phyloP scores from a whole-genome alignment of 30 jellyfish, hydroid and myxozoan species.

The Aurelia sp. region DNA sequence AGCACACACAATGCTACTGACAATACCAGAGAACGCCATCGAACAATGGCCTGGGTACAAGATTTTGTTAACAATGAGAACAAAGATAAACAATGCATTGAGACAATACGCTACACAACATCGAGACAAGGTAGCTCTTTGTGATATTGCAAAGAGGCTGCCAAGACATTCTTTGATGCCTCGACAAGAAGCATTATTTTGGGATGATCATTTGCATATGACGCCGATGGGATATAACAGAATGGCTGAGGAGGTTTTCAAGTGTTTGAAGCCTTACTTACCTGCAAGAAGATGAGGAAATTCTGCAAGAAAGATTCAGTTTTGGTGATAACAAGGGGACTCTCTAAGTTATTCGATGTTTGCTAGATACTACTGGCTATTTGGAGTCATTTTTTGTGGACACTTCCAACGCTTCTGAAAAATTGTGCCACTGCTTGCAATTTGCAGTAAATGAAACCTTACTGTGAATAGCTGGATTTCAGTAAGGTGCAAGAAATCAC shows the following conservation, averaged over 20 bases:
- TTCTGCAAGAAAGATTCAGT: too few species aligned
- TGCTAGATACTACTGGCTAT: too few species aligned
- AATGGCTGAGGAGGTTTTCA: slow-evolving; percentile 94
- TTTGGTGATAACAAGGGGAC: too few species aligned
- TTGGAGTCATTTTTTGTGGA: too few species aligned
- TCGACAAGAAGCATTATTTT: slow-evolving; percentile 75
- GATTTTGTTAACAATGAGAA: slow-evolving; percentile 86
- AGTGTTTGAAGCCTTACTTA: slow-evolving; percentile 84
- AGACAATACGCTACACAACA: slow-evolving; percentile 80
- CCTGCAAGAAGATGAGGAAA: slow-evolving; percentile 27
- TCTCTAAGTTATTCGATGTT: too few species aligned
- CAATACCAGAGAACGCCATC: slow-evolving; percentile 96
- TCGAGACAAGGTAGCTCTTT: slow-evolving; percentile 79
- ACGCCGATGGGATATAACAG: slow-evolving; percentile 92
- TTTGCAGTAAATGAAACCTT: too few species aligned
- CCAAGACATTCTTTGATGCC: slow-evolving; percentile 93
- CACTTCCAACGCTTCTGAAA: too few species aligned
- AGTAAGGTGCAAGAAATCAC: too few species aligned
- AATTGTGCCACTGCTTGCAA: too few species aligned
- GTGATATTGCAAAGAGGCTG: slow-evolving; percentile 85
- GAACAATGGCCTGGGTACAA: slow-evolving; percentile 97
- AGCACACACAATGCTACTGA: slow-evolving; percentile 93
- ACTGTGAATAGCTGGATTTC: too few species aligned
- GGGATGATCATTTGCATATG: slow-evolving; percentile 99
- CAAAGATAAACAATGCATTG: slow-evolving; percentile 79